A percentile compares a stretch with the other conserved stretches of the same genome.
Conservation (phyloP, 2,797 vertebrate species). For the Enteromius afrohamiltoni region DNA sequence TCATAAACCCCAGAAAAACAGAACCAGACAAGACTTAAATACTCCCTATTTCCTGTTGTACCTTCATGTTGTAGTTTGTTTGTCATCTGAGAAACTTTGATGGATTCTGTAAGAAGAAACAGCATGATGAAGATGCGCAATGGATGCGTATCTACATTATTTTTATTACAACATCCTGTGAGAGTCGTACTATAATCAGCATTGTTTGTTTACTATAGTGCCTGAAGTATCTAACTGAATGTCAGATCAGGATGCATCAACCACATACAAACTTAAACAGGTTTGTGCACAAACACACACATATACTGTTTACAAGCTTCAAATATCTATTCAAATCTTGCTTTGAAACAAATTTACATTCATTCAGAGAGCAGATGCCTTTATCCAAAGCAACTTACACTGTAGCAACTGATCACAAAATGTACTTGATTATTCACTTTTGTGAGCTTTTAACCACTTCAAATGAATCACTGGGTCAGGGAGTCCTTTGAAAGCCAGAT, state of each 20-base stretch:
- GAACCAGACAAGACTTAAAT: slow-evolving; percentile 72
- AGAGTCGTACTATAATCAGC: slow-evolving; percentile 47
- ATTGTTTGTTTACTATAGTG: slow-evolving; percentile 42
- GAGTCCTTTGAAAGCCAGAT: background rate
- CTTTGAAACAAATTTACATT: background rate
- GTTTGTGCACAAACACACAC: background rate
- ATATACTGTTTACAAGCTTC: background rate
- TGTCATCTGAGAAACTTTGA: slow-evolving; percentile 69
- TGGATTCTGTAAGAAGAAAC: slow-evolving; percentile 9
- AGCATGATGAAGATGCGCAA: background rate
- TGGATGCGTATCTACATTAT: slow-evolving; percentile 37
- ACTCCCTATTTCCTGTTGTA: slow-evolving; percentile 64
- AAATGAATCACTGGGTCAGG: background rate
- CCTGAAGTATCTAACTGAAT: background rate
- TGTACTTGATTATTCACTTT: background rate
- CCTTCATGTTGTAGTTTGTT: slow-evolving; percentile 67
- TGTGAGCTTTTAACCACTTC: background rate
- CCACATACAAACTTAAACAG: background rate
- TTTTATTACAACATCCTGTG: slow-evolving; percentile 51
- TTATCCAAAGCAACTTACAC: background rate
- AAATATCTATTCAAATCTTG: background rate
- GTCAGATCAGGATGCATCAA: background rate
- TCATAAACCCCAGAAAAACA: slow-evolving; percentile 67
- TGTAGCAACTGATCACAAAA: background rate
- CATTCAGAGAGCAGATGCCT: background rate